Conservation (phyloP, 2,113 vertebrate species). For the Austrofundulus limnaeus region DNA sequence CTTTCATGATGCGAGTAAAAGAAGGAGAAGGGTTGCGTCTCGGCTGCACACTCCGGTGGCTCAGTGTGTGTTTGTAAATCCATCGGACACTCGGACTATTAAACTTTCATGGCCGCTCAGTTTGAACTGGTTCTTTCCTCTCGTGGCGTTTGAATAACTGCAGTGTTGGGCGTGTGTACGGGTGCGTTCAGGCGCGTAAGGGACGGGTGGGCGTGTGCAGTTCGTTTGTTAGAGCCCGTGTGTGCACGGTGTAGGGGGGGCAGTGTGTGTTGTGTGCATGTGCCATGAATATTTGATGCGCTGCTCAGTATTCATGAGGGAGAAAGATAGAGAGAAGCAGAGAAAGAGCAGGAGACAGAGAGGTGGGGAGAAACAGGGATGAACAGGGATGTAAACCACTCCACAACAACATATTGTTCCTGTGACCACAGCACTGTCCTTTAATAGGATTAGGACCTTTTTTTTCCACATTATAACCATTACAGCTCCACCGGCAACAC, state of each 20-base stretch:
- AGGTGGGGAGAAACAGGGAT: constrained; percentile 16
- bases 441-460: constrained; percentile 28
- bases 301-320: constrained; percentile 59
- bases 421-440: constrained; percentile 22
- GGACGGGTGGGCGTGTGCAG: background rate
- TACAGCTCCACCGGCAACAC: background rate
- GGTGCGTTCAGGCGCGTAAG: constrained; percentile 36
- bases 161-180: constrained; percentile 19
- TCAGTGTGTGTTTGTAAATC: constrained; percentile 41
- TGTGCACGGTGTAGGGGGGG: constrained; percentile 3
- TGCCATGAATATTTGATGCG: constrained; percentile 66
- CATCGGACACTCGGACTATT: constrained; percentile 47
- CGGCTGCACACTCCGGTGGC: background rate
- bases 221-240: constrained; percentile 24
- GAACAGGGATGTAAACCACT: constrained; percentile 48
- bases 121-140: constrained; percentile 47
- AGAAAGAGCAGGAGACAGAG: constrained; percentile 29
- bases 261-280: constrained; percentile 20
- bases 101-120: constrained; percentile 65
- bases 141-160: constrained; percentile 48
- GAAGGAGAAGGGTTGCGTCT: constrained; percentile 23
- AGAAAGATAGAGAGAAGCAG: constrained; percentile 48
- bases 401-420: constrained; percentile 37
- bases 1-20: constrained; percentile 55
- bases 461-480: background rate